Evolutionary conservation across 2,113 vertebrate species (phyloP).

Genomic region (Vidua macroura): DNA sequence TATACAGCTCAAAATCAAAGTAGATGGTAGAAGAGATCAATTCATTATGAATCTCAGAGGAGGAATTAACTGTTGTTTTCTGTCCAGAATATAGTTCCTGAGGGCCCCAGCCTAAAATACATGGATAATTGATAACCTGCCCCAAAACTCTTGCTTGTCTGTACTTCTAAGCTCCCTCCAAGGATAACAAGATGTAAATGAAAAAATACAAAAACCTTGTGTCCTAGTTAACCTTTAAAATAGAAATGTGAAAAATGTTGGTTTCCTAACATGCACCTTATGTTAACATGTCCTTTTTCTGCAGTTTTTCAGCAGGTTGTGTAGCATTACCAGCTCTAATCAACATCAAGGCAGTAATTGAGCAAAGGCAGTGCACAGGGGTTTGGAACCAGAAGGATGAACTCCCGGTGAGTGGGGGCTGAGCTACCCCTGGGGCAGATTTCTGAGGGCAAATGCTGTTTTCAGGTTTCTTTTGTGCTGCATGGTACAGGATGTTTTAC

Average conservation of each 20-base stretch:
- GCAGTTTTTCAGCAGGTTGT: conserved; percentile 85
- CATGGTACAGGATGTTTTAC: background rate
- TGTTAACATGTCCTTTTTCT: background rate
- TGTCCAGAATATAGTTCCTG: background rate
- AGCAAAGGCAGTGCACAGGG: conserved; percentile 85
- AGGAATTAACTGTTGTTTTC: background rate
- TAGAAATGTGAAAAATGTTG: background rate
- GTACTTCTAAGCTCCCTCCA: background rate
- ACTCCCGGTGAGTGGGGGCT: conserved; percentile 77
- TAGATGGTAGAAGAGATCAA: background rate
- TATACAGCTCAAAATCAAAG: background rate
- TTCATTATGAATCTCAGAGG: background rate
- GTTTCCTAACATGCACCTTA: background rate
- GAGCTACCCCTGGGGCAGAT: background rate
- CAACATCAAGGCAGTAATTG: conserved; percentile 87
- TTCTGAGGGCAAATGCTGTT: background rate
- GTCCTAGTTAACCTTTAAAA: background rate
- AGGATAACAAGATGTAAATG: background rate
- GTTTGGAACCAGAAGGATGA: conserved; percentile 89
- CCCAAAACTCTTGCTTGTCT: background rate
- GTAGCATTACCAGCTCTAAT: conserved; percentile 84
- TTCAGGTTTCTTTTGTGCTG: background rate
- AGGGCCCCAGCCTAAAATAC: background rate
- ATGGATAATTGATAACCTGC: background rate
- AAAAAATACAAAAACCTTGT: background rate